Evolutionary conservation across 2,113 vertebrate genomes (phyloP), one percentile per base, ranked within the genome.

Genomic region (Laterallus jamaicensis): DNA sequence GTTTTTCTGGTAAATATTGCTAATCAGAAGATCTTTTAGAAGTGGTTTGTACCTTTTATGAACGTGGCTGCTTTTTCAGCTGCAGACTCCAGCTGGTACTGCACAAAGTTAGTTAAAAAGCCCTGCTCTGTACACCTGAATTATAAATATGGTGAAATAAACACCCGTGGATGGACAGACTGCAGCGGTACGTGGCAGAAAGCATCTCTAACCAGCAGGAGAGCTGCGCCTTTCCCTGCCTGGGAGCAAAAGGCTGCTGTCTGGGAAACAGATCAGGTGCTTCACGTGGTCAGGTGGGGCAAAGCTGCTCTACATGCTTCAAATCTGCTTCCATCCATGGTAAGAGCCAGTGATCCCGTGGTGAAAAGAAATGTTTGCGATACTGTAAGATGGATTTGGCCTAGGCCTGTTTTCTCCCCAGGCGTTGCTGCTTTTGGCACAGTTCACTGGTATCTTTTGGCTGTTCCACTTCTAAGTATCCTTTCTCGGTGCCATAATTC

Each of bases 61-160:
- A 73, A 52, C 40, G 3, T 4, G 32, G 44, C 24, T 63, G 58
- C 26, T 29, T 15, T 92, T 58, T 82, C 17, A 21, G n/a, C 55
- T 79, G 62, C 64, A 81, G 74, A 18, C 82, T 93, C 82, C 64
- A 93, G 66, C 64, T 82, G 84, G 49, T 86, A 79, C 82, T 95
- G 68, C 76, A 78, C 73, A 87, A 78, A 82, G 87, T 82, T 86
- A 71, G 88, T 70, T 90, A 44, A 74, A 93, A 94, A 95, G 85
- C 86, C 88, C 84, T 88, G 26, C 64, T 90, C 95, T 84, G 39
- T 78, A 70, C 81, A 59, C 80, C 74, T 81, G 86, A 90, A 77
- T 84, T 40, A 6, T 52, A 79, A 75, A 82, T 68, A 28, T 32
- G 70, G 82, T 8, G 66, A 84, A 70, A 35, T 31, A 76, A 91